Evolutionary conservation across 2,888 invertebrate species (phyloP).

Genomic region (Torymus auratus): DNA sequence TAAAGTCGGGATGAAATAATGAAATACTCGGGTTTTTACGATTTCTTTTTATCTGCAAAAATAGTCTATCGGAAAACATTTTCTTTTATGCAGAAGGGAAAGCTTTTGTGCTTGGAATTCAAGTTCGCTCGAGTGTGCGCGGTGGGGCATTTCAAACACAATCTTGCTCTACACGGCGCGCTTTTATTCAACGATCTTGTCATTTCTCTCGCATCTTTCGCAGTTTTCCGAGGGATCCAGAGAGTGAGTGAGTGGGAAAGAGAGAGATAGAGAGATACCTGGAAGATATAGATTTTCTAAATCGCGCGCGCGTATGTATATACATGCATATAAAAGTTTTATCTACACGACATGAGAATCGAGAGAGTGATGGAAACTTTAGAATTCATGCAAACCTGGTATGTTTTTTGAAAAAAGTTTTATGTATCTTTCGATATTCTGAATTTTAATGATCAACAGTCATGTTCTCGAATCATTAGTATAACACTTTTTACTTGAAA

Average conservation of each 20-base stretch:
- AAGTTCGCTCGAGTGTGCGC: slow-evolving; percentile 15
- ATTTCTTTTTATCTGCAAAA: slow-evolving; percentile 7
- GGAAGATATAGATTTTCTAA: slow-evolving; percentile 13
- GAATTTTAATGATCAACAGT: not conserved
- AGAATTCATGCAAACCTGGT: not conserved
- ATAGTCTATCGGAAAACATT: slow-evolving; percentile 24
- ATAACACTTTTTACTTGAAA: not conserved
- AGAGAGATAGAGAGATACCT: too few species aligned
- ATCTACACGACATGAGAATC: not conserved
- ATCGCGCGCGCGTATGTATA: not conserved
- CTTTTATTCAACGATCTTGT: slow-evolving; percentile 30
- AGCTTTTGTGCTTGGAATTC: slow-evolving; percentile 13
- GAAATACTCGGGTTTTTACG: not conserved
- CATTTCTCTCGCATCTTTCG: slow-evolving; percentile 20
- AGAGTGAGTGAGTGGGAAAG: too few species aligned
- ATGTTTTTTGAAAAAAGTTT: slow-evolving; percentile 6
- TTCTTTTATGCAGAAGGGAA: slow-evolving; percentile 8
- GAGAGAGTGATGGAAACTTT: not conserved
- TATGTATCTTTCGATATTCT: not conserved
- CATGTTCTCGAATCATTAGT: not conserved
- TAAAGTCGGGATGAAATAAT: too few species aligned
- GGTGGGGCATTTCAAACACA: slow-evolving; percentile 22
- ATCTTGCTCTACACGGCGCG: not conserved
- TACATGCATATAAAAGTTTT: not conserved
- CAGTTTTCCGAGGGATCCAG: slow-evolving; percentile 2